A percentile compares a stretch with the other conserved stretches of the same genome.
Evolutionary conservation across 1,140 invertebrate genomes (phyloP).

Genomic region (Camponotus floridanus): DNA sequence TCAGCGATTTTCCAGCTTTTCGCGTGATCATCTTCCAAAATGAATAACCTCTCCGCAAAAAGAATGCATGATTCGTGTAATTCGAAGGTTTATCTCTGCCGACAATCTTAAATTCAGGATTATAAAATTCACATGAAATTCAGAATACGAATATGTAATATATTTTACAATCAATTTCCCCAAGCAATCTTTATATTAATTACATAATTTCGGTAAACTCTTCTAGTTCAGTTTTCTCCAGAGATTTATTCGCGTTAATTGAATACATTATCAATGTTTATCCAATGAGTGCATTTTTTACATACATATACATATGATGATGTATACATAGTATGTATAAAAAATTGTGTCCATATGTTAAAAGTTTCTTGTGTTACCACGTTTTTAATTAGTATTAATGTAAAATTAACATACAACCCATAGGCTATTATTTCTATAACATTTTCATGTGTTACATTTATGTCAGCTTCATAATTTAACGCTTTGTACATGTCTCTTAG

Average conservation of each 20-base stretch:
- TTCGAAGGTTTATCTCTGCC: neutral
- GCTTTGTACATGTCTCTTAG: too few relatives aligned
- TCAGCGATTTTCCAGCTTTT: slow-evolving; percentile 11
- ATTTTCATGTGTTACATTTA: too few relatives aligned
- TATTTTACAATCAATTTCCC: neutral
- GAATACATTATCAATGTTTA: slow-evolving; percentile 38
- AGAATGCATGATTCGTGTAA: neutral
- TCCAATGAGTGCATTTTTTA: too few relatives aligned
- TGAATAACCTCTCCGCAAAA: neutral
- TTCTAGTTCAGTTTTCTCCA: slow-evolving; percentile 12
- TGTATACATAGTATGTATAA: neutral
- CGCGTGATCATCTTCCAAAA: neutral
- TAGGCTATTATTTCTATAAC: too few relatives aligned
- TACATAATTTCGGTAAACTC: neutral
- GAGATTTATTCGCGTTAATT: slow-evolving; percentile 46
- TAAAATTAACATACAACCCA: too few relatives aligned
- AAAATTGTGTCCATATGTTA: too few relatives aligned
- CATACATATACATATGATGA: neutral
- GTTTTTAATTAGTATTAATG: too few relatives aligned
- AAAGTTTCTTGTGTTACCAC: too few relatives aligned
- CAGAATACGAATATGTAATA: neutral
- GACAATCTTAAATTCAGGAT: neutral
- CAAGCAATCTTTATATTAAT: neutral
- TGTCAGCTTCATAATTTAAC: too few relatives aligned
- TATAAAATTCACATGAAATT: neutral